phyloP scores from a whole-genome alignment of 2,113 vertebrate genomes.

The Blennius ocellaris region DNA sequence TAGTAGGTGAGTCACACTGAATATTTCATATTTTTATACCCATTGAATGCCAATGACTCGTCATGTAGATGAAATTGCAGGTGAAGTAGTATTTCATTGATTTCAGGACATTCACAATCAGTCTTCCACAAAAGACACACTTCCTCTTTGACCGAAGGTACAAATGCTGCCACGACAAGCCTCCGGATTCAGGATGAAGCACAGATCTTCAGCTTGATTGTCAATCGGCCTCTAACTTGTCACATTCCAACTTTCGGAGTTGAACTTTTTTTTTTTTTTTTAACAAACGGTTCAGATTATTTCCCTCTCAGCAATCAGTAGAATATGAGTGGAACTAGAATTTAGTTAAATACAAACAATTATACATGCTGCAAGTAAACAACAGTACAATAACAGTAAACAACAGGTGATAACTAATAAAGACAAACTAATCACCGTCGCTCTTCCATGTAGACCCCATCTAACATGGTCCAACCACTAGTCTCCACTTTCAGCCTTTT shows the following conservation, averaged over 20 bases:
- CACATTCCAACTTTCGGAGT: slow-evolving; percentile 9
- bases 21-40: slow-evolving; percentile 21
- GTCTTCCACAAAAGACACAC: slow-evolving; percentile 24
- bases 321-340: slow-evolving; percentile 24
- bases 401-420: too few relatives aligned
- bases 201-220: slow-evolving; percentile 42
- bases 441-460: too few relatives aligned
- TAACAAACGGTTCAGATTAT: not conserved
- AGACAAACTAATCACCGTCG: too few relatives aligned
- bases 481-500: too few relatives aligned
- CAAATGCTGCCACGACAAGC: slow-evolving; percentile 28
- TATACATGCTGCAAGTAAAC: too few relatives aligned
- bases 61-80: not conserved
- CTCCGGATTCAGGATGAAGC: too few relatives aligned
- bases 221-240: slow-evolving; percentile 39
- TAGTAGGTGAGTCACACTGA: slow-evolving; percentile 17
- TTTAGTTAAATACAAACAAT: slow-evolving; percentile 42
- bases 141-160: slow-evolving; percentile 41
- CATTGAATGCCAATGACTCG: slow-evolving; percentile 13
- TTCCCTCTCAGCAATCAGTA: slow-evolving; percentile 34
- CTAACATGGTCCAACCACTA: too few relatives aligned
- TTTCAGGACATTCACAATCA: not conserved
- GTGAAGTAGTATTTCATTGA: too few relatives aligned
- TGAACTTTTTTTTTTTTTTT: too few relatives aligned
- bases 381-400: too few relatives aligned